These are phyloP conservation scores for Pycnonotus jocosus DNA, from an alignment of 2,113 vertebrate species.

Conservation along the genomic window DNA sequence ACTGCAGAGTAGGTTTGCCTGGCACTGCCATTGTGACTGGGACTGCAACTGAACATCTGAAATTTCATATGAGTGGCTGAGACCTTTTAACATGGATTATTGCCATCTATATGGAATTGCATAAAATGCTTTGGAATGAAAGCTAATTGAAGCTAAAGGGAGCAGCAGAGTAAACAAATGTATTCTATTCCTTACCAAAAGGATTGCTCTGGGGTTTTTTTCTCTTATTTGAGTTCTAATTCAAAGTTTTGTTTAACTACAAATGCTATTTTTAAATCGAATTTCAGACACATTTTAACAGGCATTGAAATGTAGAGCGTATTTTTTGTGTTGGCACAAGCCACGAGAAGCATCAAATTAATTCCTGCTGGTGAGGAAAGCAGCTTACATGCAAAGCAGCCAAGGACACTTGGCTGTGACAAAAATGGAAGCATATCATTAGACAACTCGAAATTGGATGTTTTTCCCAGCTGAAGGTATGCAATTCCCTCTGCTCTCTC, in stretches of 20 bases:
- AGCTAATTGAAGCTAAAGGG: background rate
- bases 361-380: background rate
- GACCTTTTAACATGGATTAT: background rate
- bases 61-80: background rate
- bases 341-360: background rate
- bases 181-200: background rate
- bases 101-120: background rate
- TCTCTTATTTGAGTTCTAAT: background rate
- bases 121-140: background rate
- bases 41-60: background rate
- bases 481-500: background rate
- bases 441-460: background rate
- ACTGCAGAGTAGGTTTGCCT: background rate
- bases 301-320: background rate
- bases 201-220: background rate
- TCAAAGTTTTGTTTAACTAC: background rate
- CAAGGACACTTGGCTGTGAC: background rate
- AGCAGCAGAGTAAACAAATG: background rate
- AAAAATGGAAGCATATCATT: background rate
- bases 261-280: background rate
- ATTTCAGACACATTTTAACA: background rate
- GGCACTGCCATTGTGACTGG: background rate
- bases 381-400: background rate
- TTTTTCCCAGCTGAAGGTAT: background rate
- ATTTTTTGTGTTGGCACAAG: background rate